Evolutionary conservation across 2,888 invertebrate species (phyloP).

Genomic region (Encarsia formosa): DNA sequence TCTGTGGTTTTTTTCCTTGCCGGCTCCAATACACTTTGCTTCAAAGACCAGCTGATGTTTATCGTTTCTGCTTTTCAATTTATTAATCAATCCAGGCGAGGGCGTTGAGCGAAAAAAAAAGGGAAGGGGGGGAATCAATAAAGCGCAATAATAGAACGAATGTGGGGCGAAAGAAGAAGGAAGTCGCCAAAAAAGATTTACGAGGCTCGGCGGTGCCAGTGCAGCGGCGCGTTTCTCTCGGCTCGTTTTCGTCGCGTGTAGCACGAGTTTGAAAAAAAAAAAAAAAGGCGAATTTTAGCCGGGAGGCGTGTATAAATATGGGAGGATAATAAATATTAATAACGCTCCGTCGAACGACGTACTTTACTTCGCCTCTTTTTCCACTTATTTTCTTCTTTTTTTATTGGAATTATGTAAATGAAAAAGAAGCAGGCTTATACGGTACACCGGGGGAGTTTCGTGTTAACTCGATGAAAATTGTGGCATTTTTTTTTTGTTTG

Average conservation of each 20-base stretch:
- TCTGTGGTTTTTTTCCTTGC: neutral
- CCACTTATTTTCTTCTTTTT: neutral
- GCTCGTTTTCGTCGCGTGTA: constrained; percentile 5
- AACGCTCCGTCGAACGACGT: constrained; percentile 17
- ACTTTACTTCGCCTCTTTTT: constrained; percentile 11
- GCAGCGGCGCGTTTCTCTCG: constrained; percentile 19
- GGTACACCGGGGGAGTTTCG: neutral
- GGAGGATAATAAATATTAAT: constrained; percentile 31
- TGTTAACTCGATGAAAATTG: constrained; percentile 14
- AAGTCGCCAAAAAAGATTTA: constrained; percentile 16
- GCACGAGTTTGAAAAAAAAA: constrained; percentile 14
- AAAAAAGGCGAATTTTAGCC: neutral
- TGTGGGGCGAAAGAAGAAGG: neutral
- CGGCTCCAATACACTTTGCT: neutral
- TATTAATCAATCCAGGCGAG: no score
- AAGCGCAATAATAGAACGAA: neutral
- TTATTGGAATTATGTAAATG: constrained; percentile 24
- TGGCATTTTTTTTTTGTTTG: neutral
- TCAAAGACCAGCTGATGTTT: constrained; percentile 11
- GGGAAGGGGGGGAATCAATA: no score
- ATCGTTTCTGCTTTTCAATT: no score
- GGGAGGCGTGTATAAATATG: constrained; percentile 27
- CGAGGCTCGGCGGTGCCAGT: constrained; percentile 11
- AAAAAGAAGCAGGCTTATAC: constrained; percentile 1
- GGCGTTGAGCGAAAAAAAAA: no score